phyloP scores from a whole-genome alignment of 1,140 invertebrate species.

The Lasioglossum albipes region DNA sequence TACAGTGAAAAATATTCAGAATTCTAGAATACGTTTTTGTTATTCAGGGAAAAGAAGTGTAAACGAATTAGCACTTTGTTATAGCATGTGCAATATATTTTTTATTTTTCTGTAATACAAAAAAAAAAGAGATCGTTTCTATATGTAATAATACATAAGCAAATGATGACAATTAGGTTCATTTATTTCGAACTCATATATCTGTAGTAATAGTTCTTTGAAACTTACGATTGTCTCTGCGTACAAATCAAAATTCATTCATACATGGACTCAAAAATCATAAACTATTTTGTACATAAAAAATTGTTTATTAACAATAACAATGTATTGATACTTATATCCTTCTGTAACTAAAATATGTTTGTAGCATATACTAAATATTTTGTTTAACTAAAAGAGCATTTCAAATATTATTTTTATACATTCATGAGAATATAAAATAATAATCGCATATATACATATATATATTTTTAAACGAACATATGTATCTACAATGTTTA shows the following conservation, averaged over 20 bases:
- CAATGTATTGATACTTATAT: constrained; percentile 1
- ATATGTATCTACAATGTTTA: constrained; percentile 1
- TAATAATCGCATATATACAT: not conserved
- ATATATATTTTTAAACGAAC: constrained; percentile 7
- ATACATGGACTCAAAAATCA: not conserved
- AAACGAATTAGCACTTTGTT: constrained; percentile 12
- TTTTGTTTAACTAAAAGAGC: not conserved
- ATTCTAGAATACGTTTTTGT: constrained; percentile 50
- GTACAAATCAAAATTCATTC: not conserved
- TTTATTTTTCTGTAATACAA: constrained; percentile 22
- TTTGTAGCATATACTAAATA: not conserved
- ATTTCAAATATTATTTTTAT: constrained; percentile 13
- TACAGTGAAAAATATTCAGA: not conserved
- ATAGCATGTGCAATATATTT: constrained; percentile 17
- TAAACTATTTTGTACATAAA: constrained; percentile 24
- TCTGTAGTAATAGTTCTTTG: not conserved
- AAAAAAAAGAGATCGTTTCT: not conserved
- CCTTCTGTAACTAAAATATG: not conserved
- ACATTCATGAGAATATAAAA: not conserved
- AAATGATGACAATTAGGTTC: not conserved
- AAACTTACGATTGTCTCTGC: not conserved
- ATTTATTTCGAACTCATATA: not conserved
- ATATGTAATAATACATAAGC: not conserved
- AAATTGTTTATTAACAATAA: constrained; percentile 21
- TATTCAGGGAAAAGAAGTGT: constrained; percentile 60